phyloP scores from a whole-genome alignment of 2,888 invertebrate genomes.

The Drosophila limbata region DNA sequence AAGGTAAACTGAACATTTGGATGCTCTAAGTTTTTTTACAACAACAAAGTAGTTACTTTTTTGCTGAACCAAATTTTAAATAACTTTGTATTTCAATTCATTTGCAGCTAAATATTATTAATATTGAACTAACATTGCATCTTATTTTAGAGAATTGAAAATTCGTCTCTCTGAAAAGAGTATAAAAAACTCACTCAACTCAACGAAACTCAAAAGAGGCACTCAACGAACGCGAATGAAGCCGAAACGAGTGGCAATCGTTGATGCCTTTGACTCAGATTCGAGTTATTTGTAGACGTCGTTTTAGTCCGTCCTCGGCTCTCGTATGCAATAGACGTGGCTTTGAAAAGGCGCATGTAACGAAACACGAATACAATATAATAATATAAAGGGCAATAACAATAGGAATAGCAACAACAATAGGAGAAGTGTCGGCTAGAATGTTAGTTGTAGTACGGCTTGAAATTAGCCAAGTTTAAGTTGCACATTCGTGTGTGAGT shows the following conservation, averaged over 20 bases:
- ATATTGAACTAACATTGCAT: neutral
- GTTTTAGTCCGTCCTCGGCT: slow-evolving; percentile 83
- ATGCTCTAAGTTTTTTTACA: slow-evolving; percentile 10
- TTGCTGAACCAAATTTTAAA: neutral
- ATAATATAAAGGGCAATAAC: slow-evolving; percentile 37
- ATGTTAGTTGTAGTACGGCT: slow-evolving; percentile 56
- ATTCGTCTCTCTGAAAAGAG: neutral
- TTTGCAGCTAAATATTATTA: neutral
- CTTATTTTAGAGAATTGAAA: neutral
- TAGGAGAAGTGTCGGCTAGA: slow-evolving; percentile 45
- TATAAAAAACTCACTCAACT: slow-evolving; percentile 40
- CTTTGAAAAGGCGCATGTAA: slow-evolving; percentile 36
- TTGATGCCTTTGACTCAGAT: slow-evolving; percentile 43
- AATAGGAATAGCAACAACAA: slow-evolving; percentile 44
- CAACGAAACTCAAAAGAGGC: slow-evolving; percentile 16
- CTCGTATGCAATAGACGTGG: slow-evolving; percentile 77
- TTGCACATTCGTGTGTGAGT: no score
- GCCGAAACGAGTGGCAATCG: slow-evolving; percentile 27
- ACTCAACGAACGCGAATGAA: slow-evolving; percentile 36
- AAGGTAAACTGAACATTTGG: neutral
- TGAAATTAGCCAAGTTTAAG: slow-evolving; percentile 55
- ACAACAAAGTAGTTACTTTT: no score
- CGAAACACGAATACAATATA: slow-evolving; percentile 11
- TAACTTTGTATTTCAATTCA: neutral
- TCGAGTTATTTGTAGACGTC: slow-evolving; percentile 30